Evolutionary conservation across 1,140 invertebrate species (phyloP), one percentile per base, ranked within the genome.

Genomic region (Eufriesea mexicana): DNA sequence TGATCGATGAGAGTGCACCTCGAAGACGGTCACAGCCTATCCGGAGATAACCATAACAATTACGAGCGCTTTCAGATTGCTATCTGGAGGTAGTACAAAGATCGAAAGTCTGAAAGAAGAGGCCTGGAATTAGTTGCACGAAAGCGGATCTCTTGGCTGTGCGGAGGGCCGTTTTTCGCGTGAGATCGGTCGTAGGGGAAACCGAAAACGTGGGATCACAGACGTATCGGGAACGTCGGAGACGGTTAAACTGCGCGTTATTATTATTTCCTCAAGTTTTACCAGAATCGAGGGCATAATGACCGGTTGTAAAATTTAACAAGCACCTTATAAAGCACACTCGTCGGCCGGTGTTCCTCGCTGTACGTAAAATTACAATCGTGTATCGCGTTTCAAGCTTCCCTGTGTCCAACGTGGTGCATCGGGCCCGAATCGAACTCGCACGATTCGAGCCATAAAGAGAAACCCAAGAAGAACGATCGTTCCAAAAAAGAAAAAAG

Each of bases 271-370:
- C 82, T 42, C 35, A 2, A 67, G 62, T 80, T 80, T 71, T 25
- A 35, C 45, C 61, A 59, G 62, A 79, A 68, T 80, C 77, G 45
- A 71, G 77, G 54, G 72, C 80, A 71, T 85, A 83, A 85, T 85
- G 70, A 68, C 49, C 62, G 80, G 80, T 78, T 83, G 67, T 85
- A 85, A 85, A 85, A 74, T 80, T 82, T 83, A 85, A 83, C 79
- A 77, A 85, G 80, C 84, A 73, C 84, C 79, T 66, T 84, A 81
- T 74, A 81, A 74, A 84, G 83, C 59, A 70, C 73, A 68, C 79
- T 47, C 72, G 72, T 66, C 54, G 16, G n/a, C 45, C 55, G 23
- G 57, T 16, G 51, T 57, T 67, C 20, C 49, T 20, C 35, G 51
- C 42, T 47, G 12, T 59, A 74, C 61, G 42, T 57, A 76, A 82